Evolutionary conservation across 30 jellyfish, hydroid and myxozoan species (phyloP).

Genomic region (Morbakka virulenta): DNA sequence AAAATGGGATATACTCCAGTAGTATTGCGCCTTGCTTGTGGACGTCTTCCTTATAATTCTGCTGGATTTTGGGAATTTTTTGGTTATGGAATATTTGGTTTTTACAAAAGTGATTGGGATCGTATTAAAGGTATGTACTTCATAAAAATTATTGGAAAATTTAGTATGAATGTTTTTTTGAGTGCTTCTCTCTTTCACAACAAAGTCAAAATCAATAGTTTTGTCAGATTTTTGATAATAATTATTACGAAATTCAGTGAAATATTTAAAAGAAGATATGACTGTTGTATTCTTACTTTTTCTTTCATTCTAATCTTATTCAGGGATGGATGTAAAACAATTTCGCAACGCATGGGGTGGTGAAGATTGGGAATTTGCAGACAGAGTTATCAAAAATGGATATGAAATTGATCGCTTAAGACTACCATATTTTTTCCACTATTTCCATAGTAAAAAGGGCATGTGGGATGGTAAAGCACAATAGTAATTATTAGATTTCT

Average conservation of each 20-base stretch:
- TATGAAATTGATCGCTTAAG: slow-evolving; percentile 76
- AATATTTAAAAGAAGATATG: slow-evolving; percentile 60
- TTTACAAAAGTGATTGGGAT: slow-evolving; percentile 62
- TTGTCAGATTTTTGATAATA: background rate
- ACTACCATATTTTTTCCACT: slow-evolving; percentile 72
- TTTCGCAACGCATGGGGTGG: slow-evolving; percentile 83
- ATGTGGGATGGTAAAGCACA: slow-evolving; percentile 74
- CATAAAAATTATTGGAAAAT: too few relatives aligned
- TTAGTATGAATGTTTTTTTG: too few relatives aligned
- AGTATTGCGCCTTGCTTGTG: slow-evolving; percentile 63
- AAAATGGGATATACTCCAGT: slow-evolving; percentile 64
- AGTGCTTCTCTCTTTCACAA: too few relatives aligned
- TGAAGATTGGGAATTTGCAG: slow-evolving; percentile 89
- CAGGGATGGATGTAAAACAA: slow-evolving; percentile 72
- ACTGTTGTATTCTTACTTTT: too few relatives aligned
- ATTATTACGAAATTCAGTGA: slow-evolving; percentile 22
- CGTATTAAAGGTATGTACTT: slow-evolving; percentile 48
- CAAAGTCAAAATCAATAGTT: too few relatives aligned
- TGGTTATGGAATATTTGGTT: slow-evolving; percentile 69
- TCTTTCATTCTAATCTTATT: too few relatives aligned
- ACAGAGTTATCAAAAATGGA: slow-evolving; percentile 69
- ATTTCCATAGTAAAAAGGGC: slow-evolving; percentile 72
- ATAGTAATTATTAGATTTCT: too few relatives aligned
- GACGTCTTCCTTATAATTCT: slow-evolving; percentile 43
- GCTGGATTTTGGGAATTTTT: slow-evolving; percentile 76